These are phyloP conservation scores for Lagenorhynchus albirostris DNA, from an alignment of 2,113 vertebrate species.

Conservation along the genomic window DNA sequence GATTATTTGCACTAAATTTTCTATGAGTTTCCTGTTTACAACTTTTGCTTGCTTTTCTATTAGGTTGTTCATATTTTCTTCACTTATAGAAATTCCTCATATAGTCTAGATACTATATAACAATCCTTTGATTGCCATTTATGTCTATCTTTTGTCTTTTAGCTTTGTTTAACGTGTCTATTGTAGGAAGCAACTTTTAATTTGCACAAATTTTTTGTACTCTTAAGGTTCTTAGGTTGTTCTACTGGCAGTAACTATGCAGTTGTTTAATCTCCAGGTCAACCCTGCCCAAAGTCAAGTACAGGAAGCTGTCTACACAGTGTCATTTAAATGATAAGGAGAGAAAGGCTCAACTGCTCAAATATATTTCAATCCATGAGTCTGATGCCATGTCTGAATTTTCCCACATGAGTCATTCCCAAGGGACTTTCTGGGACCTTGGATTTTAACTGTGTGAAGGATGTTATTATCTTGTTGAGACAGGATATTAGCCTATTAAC, in stretches of 20 bases:
- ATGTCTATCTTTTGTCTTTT: background rate
- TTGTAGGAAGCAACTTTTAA: background rate
- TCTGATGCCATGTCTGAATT: constrained; percentile 3
- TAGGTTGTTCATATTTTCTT: background rate
- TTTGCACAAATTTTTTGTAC: background rate
- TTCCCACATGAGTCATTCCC: constrained; percentile 36
- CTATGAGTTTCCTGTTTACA: background rate
- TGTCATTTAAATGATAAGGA: background rate
- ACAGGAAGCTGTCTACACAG: background rate
- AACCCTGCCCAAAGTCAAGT: background rate
- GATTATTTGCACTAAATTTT: background rate
- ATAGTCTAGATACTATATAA: background rate
- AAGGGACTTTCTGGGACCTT: constrained; percentile 43
- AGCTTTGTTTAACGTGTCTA: background rate
- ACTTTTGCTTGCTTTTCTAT: background rate
- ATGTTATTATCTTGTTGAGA: constrained; percentile 13
- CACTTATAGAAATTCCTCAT: constrained; percentile 4
- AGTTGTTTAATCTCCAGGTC: background rate
- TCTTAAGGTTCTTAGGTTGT: background rate
- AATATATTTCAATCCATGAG: background rate
- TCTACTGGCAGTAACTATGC: background rate
- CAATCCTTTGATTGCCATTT: background rate
- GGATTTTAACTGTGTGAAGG: constrained; percentile 15
- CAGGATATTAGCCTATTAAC: background rate
- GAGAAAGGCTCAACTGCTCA: background rate